Evolutionary conservation across 2,888 invertebrate species (phyloP), one percentile per base, ranked within the genome.

Genomic region (Habroteleia sp.): DNA sequence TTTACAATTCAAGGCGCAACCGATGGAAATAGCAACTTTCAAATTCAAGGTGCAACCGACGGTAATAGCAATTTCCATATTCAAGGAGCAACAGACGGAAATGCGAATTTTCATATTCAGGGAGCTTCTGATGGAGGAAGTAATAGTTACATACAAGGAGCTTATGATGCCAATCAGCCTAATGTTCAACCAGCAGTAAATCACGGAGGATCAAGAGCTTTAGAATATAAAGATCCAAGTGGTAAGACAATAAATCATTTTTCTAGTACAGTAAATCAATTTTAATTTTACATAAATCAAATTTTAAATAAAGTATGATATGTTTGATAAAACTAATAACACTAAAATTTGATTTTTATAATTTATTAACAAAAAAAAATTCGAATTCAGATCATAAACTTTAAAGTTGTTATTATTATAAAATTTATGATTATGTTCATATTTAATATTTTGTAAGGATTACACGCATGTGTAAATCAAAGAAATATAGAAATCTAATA

Each of bases 211-310:
- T 76, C 74, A 1, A 80, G 84, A 60, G 81, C 87, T 2, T 79
- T 87, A 23, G 73, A 85, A 10, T 88, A 88, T 68, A 79, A 82
- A 66, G 86, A 87, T 73, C 84, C 86, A n/a, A 85, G 81, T 74
- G 86, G 87, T 86, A 78, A 66, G 66, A 17, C 14, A 27, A n/a
- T 27, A n/a, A 56, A 54, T n/a, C n/a, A n/a, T n/a, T n/a, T n/a
- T n/a, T n/a, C n/a, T n/a, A n/a, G n/a, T n/a, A n/a, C n/a, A n/a
- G n/a, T n/a, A n/a, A n/a, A n/a, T n/a, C n/a, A n/a, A n/a, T n/a
- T n/a, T n/a, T n/a, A n/a, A n/a, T n/a, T n/a, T n/a, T n/a, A n/a
- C n/a, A n/a, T n/a, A n/a, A n/a, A n/a, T n/a, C n/a, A n/a, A n/a
- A n/a, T n/a, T n/a, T n/a, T n/a, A n/a, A n/a, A n/a, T n/a, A n/a